phyloP scores from a whole-genome alignment of 2,888 invertebrate genomes.

The Phytoseiulus persimilis region DNA sequence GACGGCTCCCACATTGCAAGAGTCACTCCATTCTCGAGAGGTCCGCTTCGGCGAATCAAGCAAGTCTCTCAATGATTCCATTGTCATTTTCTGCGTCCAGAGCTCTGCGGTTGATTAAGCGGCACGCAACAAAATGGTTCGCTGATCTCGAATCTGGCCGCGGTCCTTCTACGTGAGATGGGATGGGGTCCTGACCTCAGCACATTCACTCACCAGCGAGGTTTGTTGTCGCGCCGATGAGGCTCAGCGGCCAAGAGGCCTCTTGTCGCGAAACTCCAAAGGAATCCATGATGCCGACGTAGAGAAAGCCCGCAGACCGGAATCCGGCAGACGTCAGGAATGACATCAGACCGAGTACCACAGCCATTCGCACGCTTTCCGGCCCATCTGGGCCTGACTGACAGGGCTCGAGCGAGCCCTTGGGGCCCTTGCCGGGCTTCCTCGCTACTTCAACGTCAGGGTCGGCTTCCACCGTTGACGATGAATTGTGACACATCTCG shows the following conservation, averaged over 20 bases:
- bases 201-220: slow-evolving; percentile 13
- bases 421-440: not conserved
- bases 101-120: too few relatives aligned
- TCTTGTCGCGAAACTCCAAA: slow-evolving; percentile 9
- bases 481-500: not conserved
- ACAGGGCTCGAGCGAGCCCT: not conserved
- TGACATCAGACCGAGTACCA: not conserved
- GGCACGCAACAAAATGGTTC: too few relatives aligned
- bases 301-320: slow-evolving; percentile 29
- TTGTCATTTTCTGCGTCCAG: too few relatives aligned
- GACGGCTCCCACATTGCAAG: too few relatives aligned
- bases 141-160: too few relatives aligned
- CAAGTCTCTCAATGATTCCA: too few relatives aligned
- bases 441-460: not conserved
- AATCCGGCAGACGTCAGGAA: slow-evolving; percentile 20
- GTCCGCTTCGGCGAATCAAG: too few relatives aligned
- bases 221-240: slow-evolving; percentile 13
- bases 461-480: not conserved
- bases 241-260: slow-evolving; percentile 26
- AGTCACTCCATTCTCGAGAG: too few relatives aligned
- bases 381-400: not conserved
- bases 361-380: slow-evolving; percentile 12
- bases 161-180: too few relatives aligned
- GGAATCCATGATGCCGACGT: slow-evolving; percentile 25
- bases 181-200: too few relatives aligned